Evolutionary conservation across 2,797 vertebrate species (phyloP), one percentile per base, ranked within the genome.

Genomic region (Rhinella marina): DNA sequence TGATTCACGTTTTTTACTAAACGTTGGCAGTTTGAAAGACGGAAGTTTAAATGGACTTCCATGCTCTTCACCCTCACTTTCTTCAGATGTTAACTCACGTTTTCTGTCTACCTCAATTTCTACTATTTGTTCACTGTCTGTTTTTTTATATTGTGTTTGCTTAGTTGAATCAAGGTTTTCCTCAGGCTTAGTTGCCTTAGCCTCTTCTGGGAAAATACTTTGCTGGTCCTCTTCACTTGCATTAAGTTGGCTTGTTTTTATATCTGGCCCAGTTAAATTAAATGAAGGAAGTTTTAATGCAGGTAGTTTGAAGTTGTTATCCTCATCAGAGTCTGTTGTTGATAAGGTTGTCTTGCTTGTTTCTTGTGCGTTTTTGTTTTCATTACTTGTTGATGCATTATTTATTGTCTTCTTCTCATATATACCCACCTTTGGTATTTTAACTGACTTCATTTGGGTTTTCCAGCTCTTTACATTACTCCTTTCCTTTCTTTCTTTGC

Each of bases 21-120:
- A 92, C 27, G 91, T 91, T 27, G 92, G 93, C 0, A 94, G 57
- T 72, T 91, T 92, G 54, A 94, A 92, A 89, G 92, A 93, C 85
- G 92, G 91, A 29, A 92, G 89, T 86, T 92, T 94, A 70, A 90
- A 89, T 89, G 92, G 93, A 27, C 89, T 91, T 91, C 91, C 83
- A 91, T 92, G 19, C 88, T 91, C 12, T 90, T 82, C 75, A 64
- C 27, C 21, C 50, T 79, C 76, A 32, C n/a, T 84, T 11, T 77
- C 61, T 8, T 78, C 81, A 7, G 41, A 77, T 6, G 21, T 81
- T 83, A 59, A 61, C 11, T 16, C 54, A 52, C 7, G 17, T 32
- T 54, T 75, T 54, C 5, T 52, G 16, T 76, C 59, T 17, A n/a
- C 11, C 17, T 62, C 54, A 12, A 52, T 81, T 62, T 29, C 41